Conservation (phyloP, 2,888 invertebrate species). For the Aspidiotus destructor region DNA sequence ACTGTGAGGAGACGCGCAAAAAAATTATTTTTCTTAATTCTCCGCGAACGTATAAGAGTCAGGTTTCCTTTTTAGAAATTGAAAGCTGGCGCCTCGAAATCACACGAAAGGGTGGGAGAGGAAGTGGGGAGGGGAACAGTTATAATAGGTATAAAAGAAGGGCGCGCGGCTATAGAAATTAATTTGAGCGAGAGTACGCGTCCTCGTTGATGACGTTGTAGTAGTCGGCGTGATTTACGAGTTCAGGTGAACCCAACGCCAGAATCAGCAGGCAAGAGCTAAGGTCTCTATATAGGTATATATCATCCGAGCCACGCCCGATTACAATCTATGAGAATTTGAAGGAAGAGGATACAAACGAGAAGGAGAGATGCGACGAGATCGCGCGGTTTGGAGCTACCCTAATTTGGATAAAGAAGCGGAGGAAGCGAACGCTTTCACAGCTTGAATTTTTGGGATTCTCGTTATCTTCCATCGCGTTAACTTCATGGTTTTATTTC, state of each 20-base stretch:
- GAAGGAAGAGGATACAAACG: too few relatives aligned
- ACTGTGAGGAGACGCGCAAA: too few relatives aligned
- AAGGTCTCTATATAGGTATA: too few relatives aligned
- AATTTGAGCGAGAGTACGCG: background rate
- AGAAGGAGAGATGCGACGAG: too few relatives aligned
- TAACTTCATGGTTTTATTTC: background rate
- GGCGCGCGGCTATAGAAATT: background rate
- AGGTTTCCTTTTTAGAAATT: too few relatives aligned
- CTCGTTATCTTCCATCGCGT: background rate
- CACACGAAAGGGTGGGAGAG: too few relatives aligned
- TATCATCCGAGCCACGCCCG: too few relatives aligned
- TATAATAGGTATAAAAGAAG: too few relatives aligned
- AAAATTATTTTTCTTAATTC: too few relatives aligned
- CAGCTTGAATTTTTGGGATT: slow-evolving; percentile 20
- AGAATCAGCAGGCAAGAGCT: background rate
- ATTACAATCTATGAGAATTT: background rate
- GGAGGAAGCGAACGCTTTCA: slow-evolving; percentile 23
- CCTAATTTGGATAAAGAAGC: slow-evolving; percentile 15
- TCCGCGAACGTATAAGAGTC: too few relatives aligned
- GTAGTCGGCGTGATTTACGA: slow-evolving; percentile 21
- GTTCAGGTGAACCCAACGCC: slow-evolving; percentile 18
- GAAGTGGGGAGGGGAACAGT: too few relatives aligned
- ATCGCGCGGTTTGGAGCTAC: slow-evolving; percentile 1
- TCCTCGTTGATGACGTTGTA: background rate
- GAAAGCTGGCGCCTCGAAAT: too few relatives aligned